Base-by-base conservation (phyloP, 1,140 invertebrate genomes). In the Chymomyza costata region DNA sequence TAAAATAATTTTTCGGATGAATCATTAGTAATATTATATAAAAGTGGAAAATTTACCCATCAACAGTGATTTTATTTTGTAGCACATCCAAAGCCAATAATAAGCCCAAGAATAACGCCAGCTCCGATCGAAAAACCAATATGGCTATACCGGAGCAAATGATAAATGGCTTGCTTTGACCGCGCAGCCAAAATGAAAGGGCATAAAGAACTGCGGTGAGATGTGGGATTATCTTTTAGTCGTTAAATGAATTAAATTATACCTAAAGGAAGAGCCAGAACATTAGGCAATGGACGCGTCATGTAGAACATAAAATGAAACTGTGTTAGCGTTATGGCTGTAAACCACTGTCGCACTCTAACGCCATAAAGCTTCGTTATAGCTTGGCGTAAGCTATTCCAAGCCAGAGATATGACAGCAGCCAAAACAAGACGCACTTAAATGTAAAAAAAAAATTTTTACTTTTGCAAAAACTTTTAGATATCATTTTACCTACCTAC, bases 301-400 rank as follows among this genome's bases (percentile, higher is more conserved):
- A 96, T 89, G 85, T 99, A 99, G 85, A 97, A 99, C 89, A 99
- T 93, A 78, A 99, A 97, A 87, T 99, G 98, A 87, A 98, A 99
- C 83, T 99, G 98, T 7, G 95, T 92, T 15, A 93, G 89, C 17
- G 93, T 96, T 34, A 99, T 90, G 2, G 93, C 78, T 25, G 95
- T 89, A 62, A 96, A 93, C 94, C 96, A 97, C 60, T 90, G 89
- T 11, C 92, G 88, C 84, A 95, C 92, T 52, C 90, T 88, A 21
- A 85, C 82, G 13, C 97, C 96, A 88, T 96, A 97, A 37, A 92
- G 87, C 66, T 90, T 90, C 71, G 90, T 87, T 30, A 97, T 86
- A 19, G 91, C 89, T 73, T 90, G 87, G 56, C 90, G 89, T 53
- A 97, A 92, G 21, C 91, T 87, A 51, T 90, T 89, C 80, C 97